A percentile compares a stretch with the other conserved stretches of the same genome.
phyloP scores from a whole-genome alignment of 2,113 vertebrate species.

The Sylvilagus bachmani region DNA sequence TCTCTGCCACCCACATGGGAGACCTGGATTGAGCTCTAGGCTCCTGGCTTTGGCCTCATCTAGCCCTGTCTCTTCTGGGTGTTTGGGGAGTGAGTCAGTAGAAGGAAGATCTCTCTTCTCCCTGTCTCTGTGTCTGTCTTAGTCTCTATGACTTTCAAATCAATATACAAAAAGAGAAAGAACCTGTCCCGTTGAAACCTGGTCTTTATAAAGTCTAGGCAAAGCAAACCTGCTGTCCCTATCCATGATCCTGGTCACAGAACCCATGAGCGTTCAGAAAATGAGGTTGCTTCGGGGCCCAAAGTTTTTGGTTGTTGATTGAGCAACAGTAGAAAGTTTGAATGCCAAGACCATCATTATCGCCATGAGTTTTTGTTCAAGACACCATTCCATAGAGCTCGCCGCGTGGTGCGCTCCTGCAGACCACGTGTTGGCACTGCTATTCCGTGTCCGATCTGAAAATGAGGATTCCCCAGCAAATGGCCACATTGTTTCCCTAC shows the following conservation, averaged over 20 bases:
- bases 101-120: too few species aligned
- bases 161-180: not conserved
- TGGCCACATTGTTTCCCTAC: not conserved
- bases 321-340: not conserved
- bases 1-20: too few species aligned
- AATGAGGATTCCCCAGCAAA: not conserved
- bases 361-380: not conserved
- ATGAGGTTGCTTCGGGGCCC: not conserved
- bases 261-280: not conserved
- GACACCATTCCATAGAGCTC: not conserved
- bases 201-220: not conserved
- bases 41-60: too few species aligned
- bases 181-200: not conserved
- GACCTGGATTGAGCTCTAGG: too few species aligned
- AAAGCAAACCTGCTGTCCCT: not conserved
- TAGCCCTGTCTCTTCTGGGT: too few species aligned
- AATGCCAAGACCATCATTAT: not conserved
- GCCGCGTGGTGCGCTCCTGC: accelerated
- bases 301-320: not conserved
- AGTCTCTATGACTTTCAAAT: too few species aligned
- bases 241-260: not conserved
- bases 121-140: too few species aligned
- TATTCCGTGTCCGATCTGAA: accelerated
- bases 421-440: accelerated
- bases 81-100: too few species aligned